Evolutionary conservation across 2,797 vertebrate genomes (phyloP).

Genomic region (Galagoides demidoff): DNA sequence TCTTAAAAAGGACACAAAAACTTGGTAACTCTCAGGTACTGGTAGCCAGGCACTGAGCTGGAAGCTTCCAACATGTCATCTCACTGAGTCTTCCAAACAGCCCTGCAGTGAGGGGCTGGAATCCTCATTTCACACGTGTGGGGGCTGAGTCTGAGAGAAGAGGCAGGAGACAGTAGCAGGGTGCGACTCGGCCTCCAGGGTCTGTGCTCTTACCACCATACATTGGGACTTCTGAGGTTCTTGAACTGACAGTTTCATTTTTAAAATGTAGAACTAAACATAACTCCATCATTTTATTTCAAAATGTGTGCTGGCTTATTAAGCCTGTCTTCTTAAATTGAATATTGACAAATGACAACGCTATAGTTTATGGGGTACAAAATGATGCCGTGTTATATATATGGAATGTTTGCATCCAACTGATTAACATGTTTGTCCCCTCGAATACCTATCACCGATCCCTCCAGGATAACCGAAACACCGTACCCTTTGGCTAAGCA

Average conservation of each 20-base stretch:
- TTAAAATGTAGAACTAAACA: neutral
- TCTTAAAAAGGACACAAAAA: neutral
- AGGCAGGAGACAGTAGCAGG: fast-evolving
- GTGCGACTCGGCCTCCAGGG: neutral
- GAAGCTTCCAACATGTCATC: neutral
- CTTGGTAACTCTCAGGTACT: neutral
- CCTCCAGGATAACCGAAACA: neutral
- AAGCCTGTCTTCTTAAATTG: neutral
- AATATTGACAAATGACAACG: neutral
- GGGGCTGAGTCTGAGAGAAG: fast-evolving
- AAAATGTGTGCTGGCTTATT: neutral
- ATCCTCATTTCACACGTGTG: neutral
- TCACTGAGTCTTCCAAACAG: neutral
- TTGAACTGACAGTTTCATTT: neutral
- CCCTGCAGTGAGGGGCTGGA: fast-evolving
- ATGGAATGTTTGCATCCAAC: neutral
- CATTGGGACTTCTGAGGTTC: neutral
- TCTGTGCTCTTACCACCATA: neutral
- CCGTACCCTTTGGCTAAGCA: neutral
- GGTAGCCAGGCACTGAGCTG: neutral
- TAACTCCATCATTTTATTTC: neutral
- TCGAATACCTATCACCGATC: too few species aligned
- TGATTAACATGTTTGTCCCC: neutral
- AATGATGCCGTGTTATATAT: neutral
- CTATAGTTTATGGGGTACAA: neutral